Conservation (phyloP, 2,888 invertebrate species). For the Eremobia ochroleuca region DNA sequence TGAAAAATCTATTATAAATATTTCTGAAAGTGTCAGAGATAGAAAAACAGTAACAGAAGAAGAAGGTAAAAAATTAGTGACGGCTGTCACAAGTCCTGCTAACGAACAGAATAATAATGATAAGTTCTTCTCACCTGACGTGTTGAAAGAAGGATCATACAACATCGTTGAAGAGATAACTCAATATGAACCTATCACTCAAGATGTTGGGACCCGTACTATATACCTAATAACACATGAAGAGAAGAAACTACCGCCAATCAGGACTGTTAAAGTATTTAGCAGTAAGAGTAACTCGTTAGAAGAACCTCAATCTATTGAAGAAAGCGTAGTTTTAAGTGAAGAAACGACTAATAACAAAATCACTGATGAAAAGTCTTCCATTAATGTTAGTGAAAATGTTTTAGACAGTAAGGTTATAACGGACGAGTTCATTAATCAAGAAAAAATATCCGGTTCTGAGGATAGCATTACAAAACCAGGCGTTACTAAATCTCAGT, state of each 20-base stretch:
- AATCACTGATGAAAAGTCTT: slow-evolving; percentile 77
- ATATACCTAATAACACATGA: slow-evolving; percentile 94
- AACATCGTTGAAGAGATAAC: slow-evolving; percentile 82
- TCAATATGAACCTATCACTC: slow-evolving; percentile 76
- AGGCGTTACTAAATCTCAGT: slow-evolving; percentile 3
- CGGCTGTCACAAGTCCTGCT: slow-evolving; percentile 64
- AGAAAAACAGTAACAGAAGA: slow-evolving; percentile 20
- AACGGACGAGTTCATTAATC: slow-evolving; percentile 30
- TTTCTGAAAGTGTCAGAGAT: slow-evolving; percentile 12
- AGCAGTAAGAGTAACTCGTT: slow-evolving; percentile 92
- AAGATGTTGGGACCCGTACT: slow-evolving; percentile 84
- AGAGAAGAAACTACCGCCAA: slow-evolving; percentile 93
- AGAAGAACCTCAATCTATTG: slow-evolving; percentile 74
- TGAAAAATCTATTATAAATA: slow-evolving; percentile 15
- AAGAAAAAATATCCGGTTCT: slow-evolving; percentile 36
- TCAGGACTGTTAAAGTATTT: slow-evolving; percentile 90
- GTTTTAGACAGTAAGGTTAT: slow-evolving; percentile 55
- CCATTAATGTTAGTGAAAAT: slow-evolving; percentile 69
- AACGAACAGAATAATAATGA: slow-evolving; percentile 87
- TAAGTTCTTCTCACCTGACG: slow-evolving; percentile 78
- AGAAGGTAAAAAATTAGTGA: slow-evolving; percentile 48
- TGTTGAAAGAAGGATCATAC: slow-evolving; percentile 76
- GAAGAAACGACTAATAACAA: slow-evolving; percentile 71
- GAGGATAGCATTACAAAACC: slow-evolving; percentile 12
- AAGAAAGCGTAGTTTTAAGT: slow-evolving; percentile 64